Conservation (phyloP, 2,113 vertebrate species). For the Solea senegalensis region DNA sequence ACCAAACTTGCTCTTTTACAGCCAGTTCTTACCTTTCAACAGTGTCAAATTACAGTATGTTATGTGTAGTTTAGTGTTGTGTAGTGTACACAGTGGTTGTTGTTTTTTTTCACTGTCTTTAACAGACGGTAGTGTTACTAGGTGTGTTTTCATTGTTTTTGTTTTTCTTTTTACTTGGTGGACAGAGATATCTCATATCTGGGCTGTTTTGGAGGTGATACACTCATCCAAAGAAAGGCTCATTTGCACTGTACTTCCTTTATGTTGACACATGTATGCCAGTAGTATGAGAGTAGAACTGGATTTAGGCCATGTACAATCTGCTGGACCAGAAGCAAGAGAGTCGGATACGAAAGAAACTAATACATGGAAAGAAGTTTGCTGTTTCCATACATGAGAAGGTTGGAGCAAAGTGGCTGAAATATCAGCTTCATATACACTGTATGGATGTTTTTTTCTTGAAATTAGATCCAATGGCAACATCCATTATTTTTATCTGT, state of each 20-base stretch:
- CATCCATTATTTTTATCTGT: slow-evolving; percentile 27
- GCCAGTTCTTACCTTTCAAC: slow-evolving; percentile 31
- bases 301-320: slow-evolving; percentile 29
- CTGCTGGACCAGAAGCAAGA: slow-evolving; percentile 4
- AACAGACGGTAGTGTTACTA: slow-evolving; percentile 34
- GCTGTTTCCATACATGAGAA: neutral
- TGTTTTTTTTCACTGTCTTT: slow-evolving; percentile 32
- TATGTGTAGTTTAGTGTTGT: slow-evolving; percentile 28
- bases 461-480: slow-evolving; percentile 3
- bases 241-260: slow-evolving; percentile 59
- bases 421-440: slow-evolving; percentile 15
- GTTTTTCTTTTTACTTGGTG: neutral
- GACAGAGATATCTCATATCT: neutral
- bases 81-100: slow-evolving; percentile 24
- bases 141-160: slow-evolving; percentile 22
- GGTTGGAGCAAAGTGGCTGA: slow-evolving; percentile 7
- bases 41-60: slow-evolving; percentile 8
- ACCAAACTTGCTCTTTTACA: slow-evolving; percentile 63
- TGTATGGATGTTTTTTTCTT: slow-evolving; percentile 22
- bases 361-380: neutral
- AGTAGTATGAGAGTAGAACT: slow-evolving; percentile 1
- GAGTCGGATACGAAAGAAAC: neutral
- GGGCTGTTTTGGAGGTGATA: slow-evolving; percentile 42
- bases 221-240: slow-evolving; percentile 77
- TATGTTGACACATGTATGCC: slow-evolving; percentile 27